phyloP scores from a whole-genome alignment of 2,113 vertebrate species.

The Thalassarche chlororhynchos region DNA sequence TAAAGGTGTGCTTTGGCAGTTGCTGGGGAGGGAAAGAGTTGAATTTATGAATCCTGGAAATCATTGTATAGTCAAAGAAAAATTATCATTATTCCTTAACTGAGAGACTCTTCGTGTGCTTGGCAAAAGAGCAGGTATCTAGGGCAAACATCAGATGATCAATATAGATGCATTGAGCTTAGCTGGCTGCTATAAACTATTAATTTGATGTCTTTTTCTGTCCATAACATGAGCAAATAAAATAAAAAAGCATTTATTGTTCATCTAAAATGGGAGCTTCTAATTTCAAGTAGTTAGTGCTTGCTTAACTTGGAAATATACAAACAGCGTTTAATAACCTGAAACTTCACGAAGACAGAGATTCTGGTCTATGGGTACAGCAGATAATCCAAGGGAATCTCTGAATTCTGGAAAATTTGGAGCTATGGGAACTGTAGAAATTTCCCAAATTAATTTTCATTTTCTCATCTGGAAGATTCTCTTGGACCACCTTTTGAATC shows the following conservation, averaged over 20 bases:
- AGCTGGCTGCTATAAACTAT: neutral
- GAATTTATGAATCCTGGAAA: neutral
- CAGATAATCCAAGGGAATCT: neutral
- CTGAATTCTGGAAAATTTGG: neutral
- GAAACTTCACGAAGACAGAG: neutral
- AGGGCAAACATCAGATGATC: neutral
- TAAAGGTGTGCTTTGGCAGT: neutral
- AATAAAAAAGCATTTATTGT: neutral
- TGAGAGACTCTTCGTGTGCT: neutral
- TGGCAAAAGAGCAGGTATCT: neutral
- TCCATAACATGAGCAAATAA: neutral
- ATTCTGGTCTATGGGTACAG: neutral
- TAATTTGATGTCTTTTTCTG: neutral
- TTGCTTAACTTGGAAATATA: neutral
- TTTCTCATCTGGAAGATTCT: neutral
- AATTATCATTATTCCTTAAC: neutral
- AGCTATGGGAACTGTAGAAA: neutral
- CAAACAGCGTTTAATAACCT: neutral
- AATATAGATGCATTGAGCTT: neutral
- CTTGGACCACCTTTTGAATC: neutral
- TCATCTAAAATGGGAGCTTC: neutral
- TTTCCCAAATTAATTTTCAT: neutral
- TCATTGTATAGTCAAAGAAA: neutral
- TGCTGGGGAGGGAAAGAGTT: neutral
- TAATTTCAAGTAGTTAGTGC: neutral